phyloP scores from a whole-genome alignment of 2,113 vertebrate genomes.

The Dissostichus mawsoni region DNA sequence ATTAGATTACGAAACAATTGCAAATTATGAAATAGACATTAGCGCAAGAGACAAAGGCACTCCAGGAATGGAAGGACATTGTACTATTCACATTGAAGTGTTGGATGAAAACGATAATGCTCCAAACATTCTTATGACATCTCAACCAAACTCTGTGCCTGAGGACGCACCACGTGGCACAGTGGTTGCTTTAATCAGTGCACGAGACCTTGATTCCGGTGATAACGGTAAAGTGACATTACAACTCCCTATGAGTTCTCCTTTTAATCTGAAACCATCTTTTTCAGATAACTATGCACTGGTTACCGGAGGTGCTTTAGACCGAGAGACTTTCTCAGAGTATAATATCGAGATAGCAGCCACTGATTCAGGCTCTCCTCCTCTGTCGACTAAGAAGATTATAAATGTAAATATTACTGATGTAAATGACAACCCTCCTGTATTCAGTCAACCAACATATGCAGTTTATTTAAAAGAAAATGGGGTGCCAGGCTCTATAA shows the following conservation, averaged over 20 bases:
- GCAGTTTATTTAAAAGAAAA: conserved; percentile 71
- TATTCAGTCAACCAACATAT: conserved; percentile 77
- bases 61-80: conserved; percentile 81
- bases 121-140: conserved; percentile 76
- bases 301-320: conserved; percentile 82
- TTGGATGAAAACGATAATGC: conserved; percentile 81
- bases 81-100: conserved; percentile 74
- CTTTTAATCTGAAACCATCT: conserved; percentile 82
- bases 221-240: conserved; percentile 74
- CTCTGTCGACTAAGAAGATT: conserved; percentile 78
- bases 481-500: conserved; percentile 52
- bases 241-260: conserved; percentile 46
- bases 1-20: conserved; percentile 73
- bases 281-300: conserved; percentile 90
- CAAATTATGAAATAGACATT: conserved; percentile 87
- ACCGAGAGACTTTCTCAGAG: conserved; percentile 82
- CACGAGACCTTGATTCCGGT: conserved; percentile 72
- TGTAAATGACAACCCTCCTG: conserved; percentile 86
- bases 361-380: conserved; percentile 84
- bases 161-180: conserved; percentile 73
- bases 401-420: conserved; percentile 82
- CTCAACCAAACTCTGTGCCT: conserved; percentile 64
- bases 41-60: conserved; percentile 81
- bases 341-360: conserved; percentile 85
- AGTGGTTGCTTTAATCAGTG: conserved; percentile 77